Percentiles rank a stretch among this genome's conserved stretches.
phyloP scores from a whole-genome alignment of 2,113 vertebrate genomes.

The Dipodomys ordii region DNA sequence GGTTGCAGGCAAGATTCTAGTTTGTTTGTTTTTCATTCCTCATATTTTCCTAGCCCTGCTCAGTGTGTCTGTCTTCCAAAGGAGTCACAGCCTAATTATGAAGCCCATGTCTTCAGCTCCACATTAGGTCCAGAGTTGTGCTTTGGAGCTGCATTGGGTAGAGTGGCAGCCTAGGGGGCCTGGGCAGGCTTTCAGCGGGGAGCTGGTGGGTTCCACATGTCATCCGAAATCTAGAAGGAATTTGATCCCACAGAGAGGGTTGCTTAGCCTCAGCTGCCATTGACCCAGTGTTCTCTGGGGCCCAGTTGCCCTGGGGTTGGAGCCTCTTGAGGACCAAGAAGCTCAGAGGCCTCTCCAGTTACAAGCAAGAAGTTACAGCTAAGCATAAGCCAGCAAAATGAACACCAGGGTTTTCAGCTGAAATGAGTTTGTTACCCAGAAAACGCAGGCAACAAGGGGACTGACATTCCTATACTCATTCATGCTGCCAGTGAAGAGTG shows the following conservation, averaged over 20 bases:
- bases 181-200: neutral
- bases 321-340: neutral
- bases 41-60: fast-evolving
- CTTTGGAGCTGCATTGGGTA: neutral
- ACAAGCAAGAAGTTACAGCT: neutral
- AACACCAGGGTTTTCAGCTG: neutral
- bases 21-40: neutral
- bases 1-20: neutral
- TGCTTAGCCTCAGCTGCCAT: neutral
- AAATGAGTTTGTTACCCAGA: neutral
- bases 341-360: neutral
- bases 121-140: fast-evolving
- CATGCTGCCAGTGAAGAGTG: no score
- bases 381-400: no score
- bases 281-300: neutral
- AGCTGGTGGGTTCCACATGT: neutral
- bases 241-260: neutral
- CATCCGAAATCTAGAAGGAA: neutral
- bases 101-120: neutral
- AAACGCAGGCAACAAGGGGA: neutral
- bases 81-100: neutral
- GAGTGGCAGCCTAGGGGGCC: neutral
- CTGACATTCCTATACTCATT: neutral
- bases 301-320: neutral
- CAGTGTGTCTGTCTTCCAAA: neutral